Evolutionary conservation across 2,888 invertebrate genomes (phyloP), one percentile per base, ranked within the genome.

Genomic region (Blera fallax): DNA sequence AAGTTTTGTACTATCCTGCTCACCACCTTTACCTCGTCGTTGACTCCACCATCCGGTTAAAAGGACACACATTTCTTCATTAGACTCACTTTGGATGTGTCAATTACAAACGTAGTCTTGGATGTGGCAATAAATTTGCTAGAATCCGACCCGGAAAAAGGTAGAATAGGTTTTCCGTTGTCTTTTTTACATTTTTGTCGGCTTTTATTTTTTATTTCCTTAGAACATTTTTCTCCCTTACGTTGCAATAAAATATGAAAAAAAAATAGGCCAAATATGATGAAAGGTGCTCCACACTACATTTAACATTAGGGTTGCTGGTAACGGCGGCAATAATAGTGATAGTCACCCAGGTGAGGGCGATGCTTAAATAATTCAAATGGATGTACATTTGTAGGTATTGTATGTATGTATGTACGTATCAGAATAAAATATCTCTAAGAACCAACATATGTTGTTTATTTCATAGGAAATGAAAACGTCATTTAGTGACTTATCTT

Each of bases 31-130:
- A 27, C 45, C 11, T 3, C n/a, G 27, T 11, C 50, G 24, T 27
- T 24, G 45, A 5, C 18, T 27, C 48, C 21, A 8, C 27, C 32
- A 48, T 21, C 32, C 16, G 27, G 69, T 29, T 67, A 54, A 69
- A 69, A 54, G 54, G 54, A 43, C 54, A 43, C 69, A 69, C 43
- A 69, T 69, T 54, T 69, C 40, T 69, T 69, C 69, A 69, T 69
- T 69, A 69, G 69, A 54, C 54, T 54, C 54, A 52, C 54, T 69
- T 69, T 69, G 32, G 69, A 69, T 40, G 69, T 69, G 69, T 69
- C 69, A 69, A 69, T 69, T 69, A 69, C 69, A 54, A 69, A 40
- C 54, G 52, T 29, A 40, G 40, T 69, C 54, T 52, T 45, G 40
- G 54, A 43, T 69, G 54, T 43, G 69, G 69, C 27, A 69, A 69